Evolutionary conservation across 2,113 vertebrate species (phyloP), one percentile per base, ranked within the genome.

Genomic region (Cranoglanis bouderius): DNA sequence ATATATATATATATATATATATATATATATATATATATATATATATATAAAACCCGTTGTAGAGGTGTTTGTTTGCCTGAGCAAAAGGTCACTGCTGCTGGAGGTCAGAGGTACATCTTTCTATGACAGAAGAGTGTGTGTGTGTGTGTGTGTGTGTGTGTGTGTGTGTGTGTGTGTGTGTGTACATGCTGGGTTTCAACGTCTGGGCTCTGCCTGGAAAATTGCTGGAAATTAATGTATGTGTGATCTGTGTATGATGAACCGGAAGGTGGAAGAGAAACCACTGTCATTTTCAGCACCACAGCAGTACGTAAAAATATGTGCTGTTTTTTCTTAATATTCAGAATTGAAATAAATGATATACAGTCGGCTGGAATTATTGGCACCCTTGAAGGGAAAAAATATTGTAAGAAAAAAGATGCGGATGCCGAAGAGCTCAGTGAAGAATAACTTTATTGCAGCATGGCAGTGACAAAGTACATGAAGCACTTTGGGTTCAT

Each of bases 81-180:
- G 29, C 72, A 61, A 13, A 86, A 55, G 55, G 74, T 87, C 74
- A 87, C 9, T 61, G 38, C 57, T 40, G 70, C 43, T n/a, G 21
- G 35, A 57, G 38, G 53, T 86, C 61, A 85, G 43, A 19, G 40
- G 40, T 72, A 16, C 4, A 67, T 72, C 26, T 86, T 38, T 59
- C n/a, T 6, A 55, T n/a, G 65, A 35, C 9, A 55, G n/a, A 72
- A 74, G 12, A 21, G 12, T 55, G 65, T 55, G 32, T 85, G 84
- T 85, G 57, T 43, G 72, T 40, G 16, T 21, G 65, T 85, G 57
- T 43, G 72, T 40, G 16, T 21, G 70, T 24, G 12, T 74, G 65
- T 74, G n/a, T 85, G 84, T 85, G 57, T 43, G 72, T 40, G 16
- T 21, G 70, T 21, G 72, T 24, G 19, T 24, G 19, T 46, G 19